phyloP scores from a whole-genome alignment of 2,797 vertebrate species.

The Rhinogobio ventralis region DNA sequence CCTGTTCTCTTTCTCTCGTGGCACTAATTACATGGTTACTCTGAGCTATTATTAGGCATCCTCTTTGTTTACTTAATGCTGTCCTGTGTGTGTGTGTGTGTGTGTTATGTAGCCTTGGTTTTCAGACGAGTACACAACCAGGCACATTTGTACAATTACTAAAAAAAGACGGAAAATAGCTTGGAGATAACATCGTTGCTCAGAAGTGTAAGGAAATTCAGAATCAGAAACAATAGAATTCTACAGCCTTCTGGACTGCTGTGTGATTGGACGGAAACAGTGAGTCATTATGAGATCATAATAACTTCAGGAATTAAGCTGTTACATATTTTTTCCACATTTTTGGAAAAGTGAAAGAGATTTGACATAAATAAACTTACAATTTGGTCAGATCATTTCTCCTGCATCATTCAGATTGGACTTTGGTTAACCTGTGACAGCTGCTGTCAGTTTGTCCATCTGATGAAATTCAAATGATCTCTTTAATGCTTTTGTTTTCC shows the following conservation, averaged over 20 bases:
- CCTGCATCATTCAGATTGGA: constrained; percentile 28
- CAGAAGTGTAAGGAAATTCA: not conserved
- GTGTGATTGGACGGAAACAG: not conserved
- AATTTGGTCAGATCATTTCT: not conserved
- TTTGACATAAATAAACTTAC: not conserved
- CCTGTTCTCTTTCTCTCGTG: constrained; percentile 39
- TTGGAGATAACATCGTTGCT: constrained; percentile 6
- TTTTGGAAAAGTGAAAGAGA: constrained; percentile 4
- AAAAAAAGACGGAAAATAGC: constrained; percentile 15
- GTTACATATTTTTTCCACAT: not conserved
- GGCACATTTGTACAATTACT: constrained; percentile 4
- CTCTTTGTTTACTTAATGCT: constrained; percentile 53
- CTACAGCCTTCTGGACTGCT: not conserved
- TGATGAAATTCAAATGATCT: constrained; percentile 72
- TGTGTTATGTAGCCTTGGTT: constrained; percentile 20
- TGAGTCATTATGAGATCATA: not conserved
- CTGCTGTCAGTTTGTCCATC: constrained; percentile 72
- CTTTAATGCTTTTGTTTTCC: constrained; percentile 62
- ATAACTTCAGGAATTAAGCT: not conserved
- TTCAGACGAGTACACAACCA: not conserved
- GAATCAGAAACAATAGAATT: not conserved
- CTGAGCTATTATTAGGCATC: constrained; percentile 57
- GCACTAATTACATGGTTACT: constrained; percentile 59
- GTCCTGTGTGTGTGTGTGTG: constrained; percentile 50
- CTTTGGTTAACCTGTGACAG: constrained; percentile 72